Evolutionary conservation across 2,797 vertebrate genomes (phyloP).

Genomic region (Nannoperca australis): DNA sequence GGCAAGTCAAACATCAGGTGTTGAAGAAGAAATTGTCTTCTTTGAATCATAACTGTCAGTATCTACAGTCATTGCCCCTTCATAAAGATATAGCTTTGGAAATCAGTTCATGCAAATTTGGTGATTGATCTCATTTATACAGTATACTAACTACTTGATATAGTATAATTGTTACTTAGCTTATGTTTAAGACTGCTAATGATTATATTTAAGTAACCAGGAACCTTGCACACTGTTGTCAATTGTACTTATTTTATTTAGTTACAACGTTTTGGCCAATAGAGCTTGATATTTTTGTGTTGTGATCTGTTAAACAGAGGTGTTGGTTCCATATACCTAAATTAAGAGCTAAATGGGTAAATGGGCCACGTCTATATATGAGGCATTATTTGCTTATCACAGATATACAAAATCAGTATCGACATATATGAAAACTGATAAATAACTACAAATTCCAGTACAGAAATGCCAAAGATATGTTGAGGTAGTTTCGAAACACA

Average conservation of each 20-base stretch:
- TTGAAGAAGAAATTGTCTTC: slow-evolving; percentile 36
- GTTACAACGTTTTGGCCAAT: neutral
- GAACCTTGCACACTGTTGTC: neutral
- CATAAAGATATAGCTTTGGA: neutral
- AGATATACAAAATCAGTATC: neutral
- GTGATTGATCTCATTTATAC: neutral
- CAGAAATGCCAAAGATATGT: neutral
- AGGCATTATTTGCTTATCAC: neutral
- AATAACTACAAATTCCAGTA: neutral
- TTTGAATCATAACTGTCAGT: slow-evolving; percentile 21
- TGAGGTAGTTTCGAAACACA: neutral
- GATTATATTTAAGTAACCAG: neutral
- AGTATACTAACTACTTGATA: neutral
- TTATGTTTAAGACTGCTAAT: neutral
- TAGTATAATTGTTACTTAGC: neutral
- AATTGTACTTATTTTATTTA: neutral
- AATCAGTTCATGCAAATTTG: slow-evolving; percentile 6
- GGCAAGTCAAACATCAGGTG: slow-evolving; percentile 44
- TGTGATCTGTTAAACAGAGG: neutral
- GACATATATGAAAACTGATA: neutral
- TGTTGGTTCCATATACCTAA: neutral
- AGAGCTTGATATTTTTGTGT: neutral
- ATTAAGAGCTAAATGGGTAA: neutral
- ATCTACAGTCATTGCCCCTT: neutral
- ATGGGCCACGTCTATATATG: neutral